Evolutionary conservation across 2,113 vertebrate species (phyloP).

Genomic region (Sinocyclocheilus anshuiensis): DNA sequence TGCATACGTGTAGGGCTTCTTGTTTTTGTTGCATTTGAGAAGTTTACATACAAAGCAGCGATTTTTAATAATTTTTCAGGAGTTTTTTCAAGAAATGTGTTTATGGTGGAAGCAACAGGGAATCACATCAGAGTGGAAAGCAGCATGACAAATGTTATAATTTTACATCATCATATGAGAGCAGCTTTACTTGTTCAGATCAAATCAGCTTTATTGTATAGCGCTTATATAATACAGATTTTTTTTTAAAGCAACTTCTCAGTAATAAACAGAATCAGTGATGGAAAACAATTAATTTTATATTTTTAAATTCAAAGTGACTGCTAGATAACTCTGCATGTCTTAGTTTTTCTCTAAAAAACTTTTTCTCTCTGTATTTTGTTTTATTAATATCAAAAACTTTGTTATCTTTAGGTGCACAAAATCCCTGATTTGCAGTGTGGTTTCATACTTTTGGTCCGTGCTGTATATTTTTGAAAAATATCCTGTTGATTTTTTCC

Average conservation of each 20-base stretch:
- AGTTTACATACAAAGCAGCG: background rate
- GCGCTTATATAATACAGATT: no score
- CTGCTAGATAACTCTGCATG: no score
- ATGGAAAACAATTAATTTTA: no score
- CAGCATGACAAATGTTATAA: no score
- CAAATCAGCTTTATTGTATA: no score
- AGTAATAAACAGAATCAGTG: no score
- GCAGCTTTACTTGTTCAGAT: no score
- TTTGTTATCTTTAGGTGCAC: background rate
- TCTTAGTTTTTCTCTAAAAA: background rate
- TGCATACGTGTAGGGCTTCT: background rate
- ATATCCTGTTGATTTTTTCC: background rate
- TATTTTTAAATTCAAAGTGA: no score
- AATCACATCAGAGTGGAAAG: no score
- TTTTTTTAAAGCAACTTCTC: no score
- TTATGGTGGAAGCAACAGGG: background rate
- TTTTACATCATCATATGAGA: no score
- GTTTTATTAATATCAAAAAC: background rate
- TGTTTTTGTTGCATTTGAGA: background rate
- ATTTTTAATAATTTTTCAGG: background rate
- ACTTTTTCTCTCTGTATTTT: no score
- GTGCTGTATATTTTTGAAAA: background rate
- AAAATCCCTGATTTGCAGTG: background rate
- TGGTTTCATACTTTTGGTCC: background rate
- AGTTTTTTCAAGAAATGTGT: background rate